phyloP scores from a whole-genome alignment of 2,113 vertebrate species.

The Oryzias celebensis region DNA sequence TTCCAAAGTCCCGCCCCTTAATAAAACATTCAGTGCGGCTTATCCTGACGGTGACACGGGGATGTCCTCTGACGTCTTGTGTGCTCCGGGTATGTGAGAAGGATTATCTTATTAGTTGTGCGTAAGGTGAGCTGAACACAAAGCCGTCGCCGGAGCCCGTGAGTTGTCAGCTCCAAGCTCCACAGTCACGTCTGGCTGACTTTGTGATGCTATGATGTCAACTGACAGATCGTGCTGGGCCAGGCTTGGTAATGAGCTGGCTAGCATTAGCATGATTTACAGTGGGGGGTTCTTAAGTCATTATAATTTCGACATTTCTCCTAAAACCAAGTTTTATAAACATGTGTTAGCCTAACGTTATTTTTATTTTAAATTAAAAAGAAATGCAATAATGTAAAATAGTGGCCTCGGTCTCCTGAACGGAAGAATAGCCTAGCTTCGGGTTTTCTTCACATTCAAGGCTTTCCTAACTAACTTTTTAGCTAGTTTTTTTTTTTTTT shows the following conservation, averaged over 20 bases:
- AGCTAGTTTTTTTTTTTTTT: neutral
- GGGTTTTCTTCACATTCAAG: neutral
- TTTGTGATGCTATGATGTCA: conserved; percentile 28
- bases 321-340: neutral
- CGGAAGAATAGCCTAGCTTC: neutral
- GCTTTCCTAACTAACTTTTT: neutral
- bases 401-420: neutral
- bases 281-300: neutral
- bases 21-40: conserved; percentile 43
- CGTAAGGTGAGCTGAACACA: neutral
- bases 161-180: conserved; percentile 11
- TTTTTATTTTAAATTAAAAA: neutral
- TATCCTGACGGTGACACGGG: conserved; percentile 41
- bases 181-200: neutral
- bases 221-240: conserved; percentile 41
- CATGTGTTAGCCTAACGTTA: neutral
- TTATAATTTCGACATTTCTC: neutral
- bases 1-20: conserved; percentile 15
- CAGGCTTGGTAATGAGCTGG: conserved; percentile 49
- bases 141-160: neutral
- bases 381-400: neutral
- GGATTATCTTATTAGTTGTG: conserved; percentile 43
- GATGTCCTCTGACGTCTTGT: conserved; percentile 59
- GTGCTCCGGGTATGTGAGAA: conserved; percentile 46
- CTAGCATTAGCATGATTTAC: conserved; percentile 36